These are phyloP conservation scores for Pediacus dermestoides DNA, from an alignment of 2,888 invertebrate genomes.

Conservation along the genomic window DNA sequence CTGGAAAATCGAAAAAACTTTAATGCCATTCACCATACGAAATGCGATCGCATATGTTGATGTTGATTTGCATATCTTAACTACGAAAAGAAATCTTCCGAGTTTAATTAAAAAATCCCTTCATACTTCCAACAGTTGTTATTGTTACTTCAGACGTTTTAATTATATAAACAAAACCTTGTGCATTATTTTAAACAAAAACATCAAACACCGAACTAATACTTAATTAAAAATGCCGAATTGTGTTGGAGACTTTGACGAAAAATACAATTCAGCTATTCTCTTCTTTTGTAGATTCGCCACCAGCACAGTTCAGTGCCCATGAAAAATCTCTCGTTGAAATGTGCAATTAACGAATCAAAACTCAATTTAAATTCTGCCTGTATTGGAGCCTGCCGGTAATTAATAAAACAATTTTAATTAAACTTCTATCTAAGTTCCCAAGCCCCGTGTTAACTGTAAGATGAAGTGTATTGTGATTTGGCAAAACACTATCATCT, in stretches of 20 bases:
- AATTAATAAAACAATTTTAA: slow-evolving; percentile 32
- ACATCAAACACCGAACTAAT: too few relatives aligned
- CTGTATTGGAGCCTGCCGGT: slow-evolving; percentile 23
- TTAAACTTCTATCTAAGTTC: slow-evolving; percentile 26
- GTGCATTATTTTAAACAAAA: background rate
- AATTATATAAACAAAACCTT: background rate
- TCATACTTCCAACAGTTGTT: too few relatives aligned
- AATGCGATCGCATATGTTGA: slow-evolving; percentile 6
- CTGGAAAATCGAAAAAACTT: slow-evolving; percentile 8
- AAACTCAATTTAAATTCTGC: slow-evolving; percentile 28
- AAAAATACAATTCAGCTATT: slow-evolving; percentile 9
- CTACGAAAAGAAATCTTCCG: too few relatives aligned
- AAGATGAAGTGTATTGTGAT: too few relatives aligned
- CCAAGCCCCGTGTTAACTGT: too few relatives aligned
- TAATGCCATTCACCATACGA: background rate
- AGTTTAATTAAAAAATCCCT: too few relatives aligned
- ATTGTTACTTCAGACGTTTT: too few relatives aligned
- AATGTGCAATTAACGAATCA: slow-evolving; percentile 27
- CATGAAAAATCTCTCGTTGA: slow-evolving; percentile 18
- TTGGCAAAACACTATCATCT: too few relatives aligned
- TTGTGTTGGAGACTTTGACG: slow-evolving; percentile 9
- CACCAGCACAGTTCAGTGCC: slow-evolving; percentile 11
- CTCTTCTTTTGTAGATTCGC: background rate
- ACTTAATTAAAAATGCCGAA: slow-evolving; percentile 15
- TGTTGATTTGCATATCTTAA: too few relatives aligned